Conservation (phyloP, 2,797 vertebrate species). For the Cottoperca gobio region DNA sequence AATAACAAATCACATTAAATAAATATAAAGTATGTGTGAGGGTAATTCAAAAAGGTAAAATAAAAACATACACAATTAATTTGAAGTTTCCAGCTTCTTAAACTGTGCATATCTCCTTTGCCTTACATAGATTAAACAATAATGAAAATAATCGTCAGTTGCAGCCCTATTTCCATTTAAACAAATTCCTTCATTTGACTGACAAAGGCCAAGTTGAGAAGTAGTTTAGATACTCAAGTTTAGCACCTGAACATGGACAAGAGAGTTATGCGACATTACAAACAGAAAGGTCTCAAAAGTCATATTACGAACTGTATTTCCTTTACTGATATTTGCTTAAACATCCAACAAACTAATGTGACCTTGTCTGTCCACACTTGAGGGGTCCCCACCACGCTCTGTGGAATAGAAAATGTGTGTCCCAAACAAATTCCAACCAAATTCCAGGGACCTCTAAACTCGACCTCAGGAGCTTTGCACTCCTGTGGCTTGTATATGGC, state of each 20-base stretch:
- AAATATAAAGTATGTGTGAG: too few relatives aligned
- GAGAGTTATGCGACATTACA: not conserved
- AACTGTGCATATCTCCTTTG: too few relatives aligned
- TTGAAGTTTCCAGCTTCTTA: too few relatives aligned
- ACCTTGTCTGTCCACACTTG: not conserved
- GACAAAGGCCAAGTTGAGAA: not conserved
- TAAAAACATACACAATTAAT: too few relatives aligned
- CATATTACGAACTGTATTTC: not conserved
- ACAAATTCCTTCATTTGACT: not conserved
- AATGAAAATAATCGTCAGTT: not conserved
- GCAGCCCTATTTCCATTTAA: not conserved
- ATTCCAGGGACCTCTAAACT: constrained; percentile 41
- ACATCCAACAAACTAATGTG: constrained; percentile 11
- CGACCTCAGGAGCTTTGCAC: constrained; percentile 31
- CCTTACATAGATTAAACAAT: too few relatives aligned
- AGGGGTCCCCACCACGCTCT: not conserved
- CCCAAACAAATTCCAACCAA: constrained; percentile 35
- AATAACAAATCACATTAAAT: too few relatives aligned
- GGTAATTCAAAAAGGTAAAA: too few relatives aligned
- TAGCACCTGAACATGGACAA: not conserved
- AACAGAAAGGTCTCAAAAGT: not conserved
- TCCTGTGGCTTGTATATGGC: constrained; percentile 33
- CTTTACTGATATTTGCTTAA: not conserved
- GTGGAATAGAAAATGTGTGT: not conserved
- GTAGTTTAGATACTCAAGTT: not conserved